Base-by-base conservation (phyloP, 2,113 vertebrate species). In the Sinocyclocheilus maitianheensis region DNA sequence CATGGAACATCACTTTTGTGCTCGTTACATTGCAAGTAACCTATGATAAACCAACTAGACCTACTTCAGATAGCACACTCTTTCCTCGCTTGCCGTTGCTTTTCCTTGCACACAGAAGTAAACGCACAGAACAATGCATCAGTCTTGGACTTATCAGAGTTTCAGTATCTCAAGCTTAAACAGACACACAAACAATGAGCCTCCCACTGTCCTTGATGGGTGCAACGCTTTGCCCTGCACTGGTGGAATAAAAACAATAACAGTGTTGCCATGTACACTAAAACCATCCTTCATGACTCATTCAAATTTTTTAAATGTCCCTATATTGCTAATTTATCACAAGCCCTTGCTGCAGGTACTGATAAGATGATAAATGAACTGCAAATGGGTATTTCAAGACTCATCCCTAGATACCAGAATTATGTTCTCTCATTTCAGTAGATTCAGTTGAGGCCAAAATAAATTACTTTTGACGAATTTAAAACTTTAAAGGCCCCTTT, bases 231-330 rank as follows among this genome's bases (percentile, higher is more conserved):
- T 67, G 43, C 40, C 62, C 62, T 69, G 43, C 3, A 3, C 65
- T 83, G 48, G 63, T 37, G 16, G 43, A 51, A 67, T 51, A 51
- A 69, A 83, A 83, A 83, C 81, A 83, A 83, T 37, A 72, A 69
- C 65, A 83, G 18, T 72, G 65, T 83, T 10, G 26, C 81, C 30
- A 55, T 72, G 46, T 18, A 83, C 26, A 83, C 20, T 3, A 53
- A 71, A 37, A 53, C 14, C 46, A 12, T 34, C 65, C 46, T 72
- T 72, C 63, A 83, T 83, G 81, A 83, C 10, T 81, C 80, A 81
- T 34, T 43, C 0, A 0, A 34, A 12, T 69, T 18, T 67, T 55
- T n/a, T 0, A 72, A 55, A 83, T 14, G 48, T 55, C 48, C 48
- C 26, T 55, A 7, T 37, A 26, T 26, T 81, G 26, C 34, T 3